Evolutionary conservation across 2,113 vertebrate species (phyloP).

Genomic region (Anseranas semipalmata): DNA sequence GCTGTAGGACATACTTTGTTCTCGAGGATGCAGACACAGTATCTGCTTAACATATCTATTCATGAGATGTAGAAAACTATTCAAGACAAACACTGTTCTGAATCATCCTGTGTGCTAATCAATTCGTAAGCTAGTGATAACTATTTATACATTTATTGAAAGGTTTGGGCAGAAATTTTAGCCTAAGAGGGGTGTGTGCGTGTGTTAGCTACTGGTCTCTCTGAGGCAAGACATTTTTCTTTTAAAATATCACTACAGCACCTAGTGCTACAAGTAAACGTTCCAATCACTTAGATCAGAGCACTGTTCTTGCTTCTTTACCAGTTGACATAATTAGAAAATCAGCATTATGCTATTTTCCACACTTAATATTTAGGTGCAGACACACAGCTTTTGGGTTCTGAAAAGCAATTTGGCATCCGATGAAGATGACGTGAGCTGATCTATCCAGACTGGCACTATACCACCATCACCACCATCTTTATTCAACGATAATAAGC

Average conservation of each 20-base stretch:
- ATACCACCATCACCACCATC: accelerated
- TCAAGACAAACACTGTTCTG: conserved; percentile 20
- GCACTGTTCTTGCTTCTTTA: background rate
- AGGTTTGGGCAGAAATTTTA: background rate
- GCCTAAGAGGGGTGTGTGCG: background rate
- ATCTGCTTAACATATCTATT: conserved; percentile 23
- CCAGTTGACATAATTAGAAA: background rate
- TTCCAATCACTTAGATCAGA: background rate
- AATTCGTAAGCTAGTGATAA: background rate
- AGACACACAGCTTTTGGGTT: background rate
- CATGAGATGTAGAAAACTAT: conserved; percentile 51
- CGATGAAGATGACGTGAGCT: background rate
- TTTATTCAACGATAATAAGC: background rate
- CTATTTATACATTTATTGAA: background rate
- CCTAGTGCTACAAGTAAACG: no score
- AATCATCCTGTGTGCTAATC: background rate
- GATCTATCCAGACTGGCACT: background rate
- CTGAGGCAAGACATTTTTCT: background rate
- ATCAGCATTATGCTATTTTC: background rate
- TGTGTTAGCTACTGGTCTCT: background rate
- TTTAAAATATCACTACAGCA: background rate
- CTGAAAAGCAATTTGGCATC: background rate
- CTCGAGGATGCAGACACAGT: background rate
- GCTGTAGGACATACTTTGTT: conserved; percentile 29
- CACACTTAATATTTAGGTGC: background rate